Conservation (phyloP, 2,797 vertebrate genomes). For the Champsocephalus gunnari region DNA sequence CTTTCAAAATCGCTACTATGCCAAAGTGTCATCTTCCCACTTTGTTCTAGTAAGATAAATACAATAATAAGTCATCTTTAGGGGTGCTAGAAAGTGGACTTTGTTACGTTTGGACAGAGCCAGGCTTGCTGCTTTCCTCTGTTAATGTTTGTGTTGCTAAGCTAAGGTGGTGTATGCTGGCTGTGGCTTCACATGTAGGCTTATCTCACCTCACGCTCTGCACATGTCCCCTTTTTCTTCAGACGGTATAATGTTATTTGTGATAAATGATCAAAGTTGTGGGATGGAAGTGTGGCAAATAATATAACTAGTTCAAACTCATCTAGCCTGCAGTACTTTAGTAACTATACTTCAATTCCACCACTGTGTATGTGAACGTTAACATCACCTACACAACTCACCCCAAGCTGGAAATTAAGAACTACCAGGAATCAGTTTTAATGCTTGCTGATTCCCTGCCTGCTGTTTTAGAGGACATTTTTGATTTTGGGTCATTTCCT, state of each 20-base stretch:
- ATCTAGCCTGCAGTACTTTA: no score
- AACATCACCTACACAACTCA: neutral
- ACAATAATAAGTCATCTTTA: neutral
- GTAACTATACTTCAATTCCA: no score
- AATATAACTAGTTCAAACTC: no score
- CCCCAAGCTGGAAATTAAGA: neutral
- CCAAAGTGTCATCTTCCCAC: neutral
- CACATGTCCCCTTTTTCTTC: no score
- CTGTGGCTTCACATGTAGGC: neutral
- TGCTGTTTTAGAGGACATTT: constrained; percentile 16
- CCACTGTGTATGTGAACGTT: neutral
- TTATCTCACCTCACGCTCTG: neutral
- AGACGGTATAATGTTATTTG: no score
- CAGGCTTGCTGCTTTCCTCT: neutral
- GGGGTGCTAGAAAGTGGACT: neutral
- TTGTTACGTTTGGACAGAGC: neutral
- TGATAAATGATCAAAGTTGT: no score
- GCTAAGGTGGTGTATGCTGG: neutral
- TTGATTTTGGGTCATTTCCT: constrained; percentile 32
- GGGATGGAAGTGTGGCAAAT: no score
- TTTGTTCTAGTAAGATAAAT: neutral
- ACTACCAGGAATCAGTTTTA: neutral
- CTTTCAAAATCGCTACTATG: neutral
- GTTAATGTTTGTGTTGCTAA: neutral
- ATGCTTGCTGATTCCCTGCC: constrained; percentile 10